Conservation (phyloP, 2,113 vertebrate genomes). For the Ploceus nigricollis region DNA sequence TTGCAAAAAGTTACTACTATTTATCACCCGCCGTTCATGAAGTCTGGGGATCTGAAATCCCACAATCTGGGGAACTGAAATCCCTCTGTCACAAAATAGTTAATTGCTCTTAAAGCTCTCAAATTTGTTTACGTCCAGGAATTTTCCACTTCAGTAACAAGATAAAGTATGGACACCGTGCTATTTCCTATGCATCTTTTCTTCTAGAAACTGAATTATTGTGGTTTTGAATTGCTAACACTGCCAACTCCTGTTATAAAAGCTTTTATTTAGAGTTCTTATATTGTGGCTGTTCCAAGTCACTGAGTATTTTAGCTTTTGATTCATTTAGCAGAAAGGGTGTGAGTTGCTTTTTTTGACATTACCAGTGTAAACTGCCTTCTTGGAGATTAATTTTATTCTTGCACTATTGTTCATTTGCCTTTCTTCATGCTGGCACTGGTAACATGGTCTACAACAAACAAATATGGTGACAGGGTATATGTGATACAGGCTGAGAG, state of each 20-base stretch:
- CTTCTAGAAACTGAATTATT: neutral
- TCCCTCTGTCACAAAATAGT: neutral
- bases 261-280: neutral
- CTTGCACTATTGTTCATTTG: neutral
- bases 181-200: neutral
- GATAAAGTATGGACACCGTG: neutral
- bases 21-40: neutral
- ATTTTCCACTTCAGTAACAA: slow-evolving; percentile 10
- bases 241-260: neutral
- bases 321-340: neutral
- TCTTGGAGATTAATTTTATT: neutral
- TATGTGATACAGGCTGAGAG: neutral
- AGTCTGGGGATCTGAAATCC: neutral
- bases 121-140: neutral
- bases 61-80: neutral
- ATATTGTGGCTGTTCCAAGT: neutral
- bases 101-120: neutral
- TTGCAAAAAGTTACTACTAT: neutral
- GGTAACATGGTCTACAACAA: neutral
- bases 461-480: neutral
- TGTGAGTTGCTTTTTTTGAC: neutral
- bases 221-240: neutral
- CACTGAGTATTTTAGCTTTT: neutral
- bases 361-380: neutral
- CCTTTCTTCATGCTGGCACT: neutral